phyloP scores from a whole-genome alignment of 2,888 invertebrate species.

The Pteria penguin region DNA sequence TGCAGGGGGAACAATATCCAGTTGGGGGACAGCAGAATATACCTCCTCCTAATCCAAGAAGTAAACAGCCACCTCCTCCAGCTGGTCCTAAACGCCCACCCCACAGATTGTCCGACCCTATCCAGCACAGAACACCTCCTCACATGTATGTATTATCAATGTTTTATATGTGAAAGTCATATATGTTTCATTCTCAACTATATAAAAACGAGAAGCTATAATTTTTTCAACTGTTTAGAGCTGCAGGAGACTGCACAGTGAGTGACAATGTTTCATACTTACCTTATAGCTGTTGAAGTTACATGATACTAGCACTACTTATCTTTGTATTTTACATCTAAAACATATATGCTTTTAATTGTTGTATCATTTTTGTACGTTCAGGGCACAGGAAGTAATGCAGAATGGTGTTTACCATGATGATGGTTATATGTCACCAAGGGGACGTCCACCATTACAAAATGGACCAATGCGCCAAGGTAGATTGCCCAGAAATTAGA shows the following conservation, averaged over 20 bases:
- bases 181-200: too few species aligned
- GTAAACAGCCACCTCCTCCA: constrained; percentile 43
- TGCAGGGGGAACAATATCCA: constrained; percentile 17
- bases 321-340: too few species aligned
- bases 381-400: constrained; percentile 46
- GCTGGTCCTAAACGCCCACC: constrained; percentile 70
- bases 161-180: neutral
- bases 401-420: constrained; percentile 43
- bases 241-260: too few species aligned
- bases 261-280: too few species aligned
- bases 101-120: constrained; percentile 82
- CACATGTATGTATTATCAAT: constrained; percentile 78
- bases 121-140: constrained; percentile 48
- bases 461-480: constrained; percentile 48
- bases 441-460: constrained; percentile 37
- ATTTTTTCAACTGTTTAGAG: too few species aligned
- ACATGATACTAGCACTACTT: too few species aligned
- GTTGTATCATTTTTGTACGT: too few species aligned
- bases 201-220: too few species aligned
- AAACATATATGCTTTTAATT: too few species aligned
- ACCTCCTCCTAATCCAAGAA: constrained; percentile 37
- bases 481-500: neutral
- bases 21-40: constrained; percentile 16
- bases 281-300: too few species aligned
- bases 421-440: constrained; percentile 40